Evolutionary conservation across 2,888 invertebrate species (phyloP).

Genomic region (Scaptomyza cyrtandrae): DNA sequence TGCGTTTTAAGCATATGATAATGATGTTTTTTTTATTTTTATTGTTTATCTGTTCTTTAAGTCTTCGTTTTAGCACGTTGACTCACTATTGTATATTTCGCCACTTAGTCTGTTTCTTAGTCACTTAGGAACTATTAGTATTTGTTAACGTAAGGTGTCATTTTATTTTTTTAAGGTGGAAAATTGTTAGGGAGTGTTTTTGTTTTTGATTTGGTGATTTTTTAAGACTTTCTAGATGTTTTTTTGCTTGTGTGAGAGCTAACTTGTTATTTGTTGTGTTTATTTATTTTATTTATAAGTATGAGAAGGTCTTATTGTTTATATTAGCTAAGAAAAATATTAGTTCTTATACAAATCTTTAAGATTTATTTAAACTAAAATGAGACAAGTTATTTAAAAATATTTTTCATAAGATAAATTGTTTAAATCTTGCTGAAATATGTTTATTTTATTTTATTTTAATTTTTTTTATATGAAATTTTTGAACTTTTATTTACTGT

Average conservation of each 20-base stretch:
- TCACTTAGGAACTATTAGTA: background rate
- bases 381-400: no score
- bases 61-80: background rate
- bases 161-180: background rate
- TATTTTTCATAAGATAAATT: no score
- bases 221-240: background rate
- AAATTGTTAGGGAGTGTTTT: background rate
- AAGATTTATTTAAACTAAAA: no score
- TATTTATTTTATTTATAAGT: background rate
- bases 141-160: background rate
- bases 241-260: background rate
- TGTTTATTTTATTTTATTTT: no score
- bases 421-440: no score
- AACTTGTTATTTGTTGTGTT: background rate
- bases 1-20: background rate
- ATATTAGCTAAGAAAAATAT: background rate
- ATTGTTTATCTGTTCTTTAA: background rate
- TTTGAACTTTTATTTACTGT: no score
- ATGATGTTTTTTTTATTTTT: no score
- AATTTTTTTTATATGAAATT: no score
- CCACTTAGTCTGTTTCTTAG: background rate
- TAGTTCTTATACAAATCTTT: background rate
- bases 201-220: background rate
- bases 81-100: slow-evolving; percentile 16
- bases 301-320: background rate